phyloP scores from a whole-genome alignment of 2,888 invertebrate species.

The Apamea epomidion region DNA sequence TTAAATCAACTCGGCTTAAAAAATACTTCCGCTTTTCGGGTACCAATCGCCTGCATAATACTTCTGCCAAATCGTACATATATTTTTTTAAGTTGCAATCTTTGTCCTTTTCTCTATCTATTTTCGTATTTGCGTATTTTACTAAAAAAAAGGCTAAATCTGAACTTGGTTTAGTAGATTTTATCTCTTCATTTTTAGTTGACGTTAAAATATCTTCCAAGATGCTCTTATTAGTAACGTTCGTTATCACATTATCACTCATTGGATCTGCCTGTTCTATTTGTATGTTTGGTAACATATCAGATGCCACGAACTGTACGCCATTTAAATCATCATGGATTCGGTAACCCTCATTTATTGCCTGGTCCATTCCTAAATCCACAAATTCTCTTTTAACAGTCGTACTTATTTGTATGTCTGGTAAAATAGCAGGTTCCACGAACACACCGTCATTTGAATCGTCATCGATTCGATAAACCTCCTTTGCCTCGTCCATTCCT shows the following conservation, averaged over 20 bases:
- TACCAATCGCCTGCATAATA: conserved; percentile 22
- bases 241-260: background rate
- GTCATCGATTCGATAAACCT: conserved; percentile 8
- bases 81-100: conserved; percentile 34
- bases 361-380: background rate
- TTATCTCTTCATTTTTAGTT: background rate
- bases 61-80: conserved; percentile 50
- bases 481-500: background rate
- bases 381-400: background rate
- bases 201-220: background rate
- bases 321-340: conserved; percentile 3
- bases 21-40: conserved; percentile 37
- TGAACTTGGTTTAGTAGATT: background rate
- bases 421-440: conserved; percentile 3
- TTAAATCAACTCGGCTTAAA: conserved; percentile 33
- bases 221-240: background rate
- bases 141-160: conserved; percentile 32
- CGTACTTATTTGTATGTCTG: background rate
- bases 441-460: background rate
- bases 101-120: background rate
- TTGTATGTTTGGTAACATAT: background rate
- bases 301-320: background rate
- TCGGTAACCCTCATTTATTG: background rate
- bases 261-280: background rate
- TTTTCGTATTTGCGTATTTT: conserved; percentile 10